Conservation (phyloP, 1,140 invertebrate species). For the Drosophila saltans region DNA sequence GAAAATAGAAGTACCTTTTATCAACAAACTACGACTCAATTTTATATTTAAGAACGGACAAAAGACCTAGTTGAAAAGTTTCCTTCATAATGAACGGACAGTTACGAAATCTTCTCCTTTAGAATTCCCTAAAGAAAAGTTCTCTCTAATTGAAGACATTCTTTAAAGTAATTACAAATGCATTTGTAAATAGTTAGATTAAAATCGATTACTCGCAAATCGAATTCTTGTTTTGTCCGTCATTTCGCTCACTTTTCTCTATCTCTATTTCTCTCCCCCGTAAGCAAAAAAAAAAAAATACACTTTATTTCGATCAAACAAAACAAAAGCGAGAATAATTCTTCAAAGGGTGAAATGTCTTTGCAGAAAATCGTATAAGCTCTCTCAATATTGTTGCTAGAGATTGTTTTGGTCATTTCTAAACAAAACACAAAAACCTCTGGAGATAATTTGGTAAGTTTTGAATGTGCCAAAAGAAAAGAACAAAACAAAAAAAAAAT, state of each 20-base stretch:
- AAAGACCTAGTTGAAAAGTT: no score
- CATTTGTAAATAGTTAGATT: background rate
- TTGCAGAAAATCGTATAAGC: slow-evolving; percentile 82
- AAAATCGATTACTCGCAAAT: background rate
- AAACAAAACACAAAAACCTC: slow-evolving; percentile 78
- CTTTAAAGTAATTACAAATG: no score
- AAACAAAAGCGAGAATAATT: slow-evolving; percentile 81
- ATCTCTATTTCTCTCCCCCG: slow-evolving; percentile 50
- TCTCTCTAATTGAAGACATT: no score
- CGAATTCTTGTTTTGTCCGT: slow-evolving; percentile 25
- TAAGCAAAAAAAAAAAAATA: slow-evolving; percentile 24
- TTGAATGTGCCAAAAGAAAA: slow-evolving; percentile 78
- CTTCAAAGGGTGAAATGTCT: slow-evolving; percentile 83
- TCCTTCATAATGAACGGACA: no score
- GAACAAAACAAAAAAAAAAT: slow-evolving; percentile 56
- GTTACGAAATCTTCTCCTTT: no score
- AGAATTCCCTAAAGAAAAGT: no score
- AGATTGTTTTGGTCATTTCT: slow-evolving; percentile 83
- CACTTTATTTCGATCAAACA: slow-evolving; percentile 42
- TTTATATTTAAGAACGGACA: no score
- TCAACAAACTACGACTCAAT: no score
- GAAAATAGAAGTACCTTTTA: no score
- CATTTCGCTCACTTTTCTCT: slow-evolving; percentile 37
- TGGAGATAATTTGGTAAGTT: slow-evolving; percentile 83
- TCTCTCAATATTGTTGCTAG: slow-evolving; percentile 81